Evolutionary conservation across 2,797 vertebrate genomes (phyloP), one percentile per base, ranked within the genome.

Genomic region (Rhabdomys pumilio): DNA sequence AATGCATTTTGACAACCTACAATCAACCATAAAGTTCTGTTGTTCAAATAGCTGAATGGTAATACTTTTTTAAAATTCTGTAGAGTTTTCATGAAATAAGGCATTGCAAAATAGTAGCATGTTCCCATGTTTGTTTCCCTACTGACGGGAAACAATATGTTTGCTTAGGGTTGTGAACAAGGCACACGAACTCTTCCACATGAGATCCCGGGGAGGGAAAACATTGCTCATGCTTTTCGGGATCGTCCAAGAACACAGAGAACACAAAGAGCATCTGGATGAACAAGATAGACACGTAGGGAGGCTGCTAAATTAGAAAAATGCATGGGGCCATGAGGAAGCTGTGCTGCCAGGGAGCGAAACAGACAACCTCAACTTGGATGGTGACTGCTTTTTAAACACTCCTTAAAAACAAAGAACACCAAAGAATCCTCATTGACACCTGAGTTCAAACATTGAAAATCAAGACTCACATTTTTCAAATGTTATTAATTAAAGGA

Each of bases 291-390:
- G 85, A 63, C 67, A 67, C 0, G 0, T 0, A 65, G 50, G 82
- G 41, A 85, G 94, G 95, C 5, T 89, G 65, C 79, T 84, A 44
- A 81, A 47, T 76, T 80, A 91, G 80, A 77, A 91, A 96, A 96
- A n/a, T 20, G 10, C 11, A 15, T 26, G 31, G 11, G 88, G 92
- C 63, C 85, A 89, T 76, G 61, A 90, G 31, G 61, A 96, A 89
- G 90, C 13, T 53, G 55, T 20, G 44, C 81, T 88, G 65, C 47
- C 44, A 9, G 38, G 92, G 87, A 95, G 90, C 41, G 61, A 73
- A 92, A 77, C 15, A 63, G 31, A 26, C 44, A 24, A 72, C 81
- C 44, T 75, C 50, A 44, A 76, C 34, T 31, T 65, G 81, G 73
- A 53, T 31, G 77, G 77, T 67, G 91, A 19, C 65, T 24, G 11